Base-by-base conservation (phyloP, 2,113 vertebrate species). In the Urocitellus parryii region DNA sequence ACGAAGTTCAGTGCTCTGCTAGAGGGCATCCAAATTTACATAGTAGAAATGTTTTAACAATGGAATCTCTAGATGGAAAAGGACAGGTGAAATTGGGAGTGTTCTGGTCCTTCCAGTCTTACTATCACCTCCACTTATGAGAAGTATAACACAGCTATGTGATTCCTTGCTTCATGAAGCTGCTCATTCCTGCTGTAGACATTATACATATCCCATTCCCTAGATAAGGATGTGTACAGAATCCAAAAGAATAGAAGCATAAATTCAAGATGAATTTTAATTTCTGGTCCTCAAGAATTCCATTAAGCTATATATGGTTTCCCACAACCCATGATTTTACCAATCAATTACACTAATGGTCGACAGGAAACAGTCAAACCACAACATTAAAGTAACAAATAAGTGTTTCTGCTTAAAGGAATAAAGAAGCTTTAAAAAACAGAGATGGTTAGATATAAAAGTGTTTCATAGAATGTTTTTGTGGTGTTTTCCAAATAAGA, bases 261-360 rank as follows among this genome's bases (percentile, higher is more conserved):
- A 80, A 95, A 76, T 11, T 92, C 56, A 96, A 32, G 13, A 89
- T 51, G 45, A 32, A 72, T 95, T 91, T 97, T 95, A 96, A 91
- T 91, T 96, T 58, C 68, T 95, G n/a, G 27, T 91, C 29, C 39
- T 95, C 37, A 83, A 85, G 24, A 88, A 94, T 96, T 96, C 68
- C 89, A 91, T 96, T 97, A 97, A 93, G 81, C 68, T 89, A 34
- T 89, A 91, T 94, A 91, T 95, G 78, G 39, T 83, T 96, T 94
- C 92, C 90, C 95, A 95, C 81, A 97, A 92, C 37, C 37, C 45
- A 96, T 77, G 85, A 93, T 90, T 93, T 42, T 82, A 88, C 78
- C 79, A 87, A 92, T 96, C 82, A 97, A 94, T 97, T 97, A 95
- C 27, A 84, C 17, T 91, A 97, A 96, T 77, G 90, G 51, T 91